These are phyloP conservation scores for Malurus melanocephalus DNA, from an alignment of 2,113 vertebrate species.

Conservation along the genomic window DNA sequence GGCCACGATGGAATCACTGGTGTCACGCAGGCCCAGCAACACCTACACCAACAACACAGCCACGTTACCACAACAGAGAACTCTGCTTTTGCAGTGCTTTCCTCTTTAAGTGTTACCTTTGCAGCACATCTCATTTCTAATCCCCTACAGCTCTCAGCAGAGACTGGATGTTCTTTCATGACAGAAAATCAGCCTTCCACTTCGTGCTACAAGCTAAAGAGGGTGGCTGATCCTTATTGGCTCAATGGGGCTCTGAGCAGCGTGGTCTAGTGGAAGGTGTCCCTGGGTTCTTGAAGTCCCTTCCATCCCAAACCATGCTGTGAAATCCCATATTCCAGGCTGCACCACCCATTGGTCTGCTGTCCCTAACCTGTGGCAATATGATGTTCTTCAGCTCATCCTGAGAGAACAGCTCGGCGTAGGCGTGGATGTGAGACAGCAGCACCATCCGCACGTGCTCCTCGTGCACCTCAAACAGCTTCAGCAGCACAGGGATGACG, in stretches of 20 bases:
- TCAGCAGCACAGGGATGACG: constrained; percentile 88
- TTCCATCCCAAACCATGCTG: background rate
- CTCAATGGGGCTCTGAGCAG: background rate
- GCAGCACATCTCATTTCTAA: background rate
- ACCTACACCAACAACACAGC: constrained; percentile 70
- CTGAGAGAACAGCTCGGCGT: constrained; percentile 83
- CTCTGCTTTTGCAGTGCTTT: background rate
- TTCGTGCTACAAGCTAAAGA: background rate
- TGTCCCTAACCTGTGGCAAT: constrained; percentile 86
- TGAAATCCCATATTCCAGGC: background rate
- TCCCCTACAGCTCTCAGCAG: background rate
- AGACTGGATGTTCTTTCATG: background rate
- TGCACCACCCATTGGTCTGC: rapidly evolving
- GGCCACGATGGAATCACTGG: constrained; percentile 85
- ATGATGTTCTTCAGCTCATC: constrained; percentile 91
- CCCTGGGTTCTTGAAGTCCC: background rate
- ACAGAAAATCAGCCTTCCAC: background rate
- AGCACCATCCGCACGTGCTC: constrained; percentile 90
- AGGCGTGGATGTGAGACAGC: constrained; percentile 88
- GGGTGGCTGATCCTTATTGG: background rate
- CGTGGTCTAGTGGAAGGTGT: background rate
- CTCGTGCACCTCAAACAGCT: constrained; percentile 90
- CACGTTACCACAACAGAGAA: background rate
- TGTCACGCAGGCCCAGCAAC: constrained; percentile 91
- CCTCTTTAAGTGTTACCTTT: background rate